Base-by-base conservation (phyloP, 2,797 vertebrate genomes). In the Oreochromis mossambicus region DNA sequence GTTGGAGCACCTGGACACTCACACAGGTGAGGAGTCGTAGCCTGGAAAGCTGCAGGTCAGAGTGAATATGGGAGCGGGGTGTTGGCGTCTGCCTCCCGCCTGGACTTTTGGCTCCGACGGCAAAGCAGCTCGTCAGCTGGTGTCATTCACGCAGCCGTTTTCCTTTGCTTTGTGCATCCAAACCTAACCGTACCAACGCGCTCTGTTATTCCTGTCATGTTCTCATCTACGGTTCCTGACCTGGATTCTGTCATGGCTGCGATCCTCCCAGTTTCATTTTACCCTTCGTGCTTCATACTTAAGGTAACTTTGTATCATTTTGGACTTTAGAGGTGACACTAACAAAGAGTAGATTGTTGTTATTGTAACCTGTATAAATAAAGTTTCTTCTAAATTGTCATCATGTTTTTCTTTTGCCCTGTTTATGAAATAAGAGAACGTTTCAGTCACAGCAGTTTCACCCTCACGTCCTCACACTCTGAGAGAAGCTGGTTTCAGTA, bases 101-200 rank as follows among this genome's bases (percentile, higher is more conserved):
- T 36, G 3, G 6, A 36, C 58, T 34, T 61, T 61, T 36, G 58
- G 17, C 58, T 36, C 14, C 2, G 24, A 48, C 3, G 2, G 5
- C 5, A 15, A n/a, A 24, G 36, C 12, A 12, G 41, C 9, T 29
- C 1, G 5, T 70, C 41, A 15, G 66, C 68, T 73, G 1, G 15
- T 2, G 8, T 48, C 0, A 15, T 0, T 73, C 68, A 26, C 4
- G 1, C 24, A 46, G 66, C 41, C 4, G 5, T 26, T 46, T 41
- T 43, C 24, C 43, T 46, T 66, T 21, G 10, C 10, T 38, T 19
- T 17, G 3, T 48, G 4, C 41, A 2, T 48, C 68, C 43, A 5
- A 48, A 4, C 19, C 19, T 0, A 13, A 3, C 21, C 0, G 24
- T 48, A 0, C 2, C 68, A 1, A 5, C 1, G 41, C 8, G 2